Base-by-base conservation (phyloP, 2,888 invertebrate genomes). In the Drosophila crucigera region DNA sequence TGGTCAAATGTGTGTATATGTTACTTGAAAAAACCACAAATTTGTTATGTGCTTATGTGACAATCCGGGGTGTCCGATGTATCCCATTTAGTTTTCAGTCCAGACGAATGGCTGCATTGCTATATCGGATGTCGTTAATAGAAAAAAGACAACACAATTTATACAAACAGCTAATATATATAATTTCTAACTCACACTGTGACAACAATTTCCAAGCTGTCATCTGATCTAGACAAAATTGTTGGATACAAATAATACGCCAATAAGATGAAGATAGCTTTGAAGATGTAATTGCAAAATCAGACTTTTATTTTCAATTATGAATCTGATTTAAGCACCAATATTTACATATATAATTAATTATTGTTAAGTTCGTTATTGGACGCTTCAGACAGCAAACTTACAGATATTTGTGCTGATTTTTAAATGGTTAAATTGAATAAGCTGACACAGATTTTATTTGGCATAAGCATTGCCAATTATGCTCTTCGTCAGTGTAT, bases 1-100 rank as follows among this genome's bases (percentile, higher is more conserved):
- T 69, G 30, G 66, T 64, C 14, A 62, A 75, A 64, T 41, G n/a
- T 41, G 1, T 41, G 41, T 2, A n/a, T 10, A 5, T n/a, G n/a
- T 41, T 41, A 41, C 19, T 41, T n/a, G 41, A n/a, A 47, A 47
- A 47, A 9, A 30, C 30, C 41, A 30, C 14, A 31, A 58, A 30
- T 41, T 58, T n/a, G 3, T 22, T 16, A 31, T 58, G 6, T 25
- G 43, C 58, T 31, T 31, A 10, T 22, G 19, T 58, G 7, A 19
- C 19, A 3, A 37, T 19, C n/a, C 56, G 7, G 30, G 16, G 4
- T 58, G 3, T 43, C 31, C 43, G 31, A 58, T 6, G 7, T 52
- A n/a, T 52, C 22, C 58, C 22, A 58, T 58, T 16, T 22, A 43
- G 22, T 58, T 43, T 22, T 31, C 16, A 31, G 16, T 58, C 22